These are phyloP conservation scores for Plectus sambesii DNA, from an alignment of 1,140 invertebrate genomes.

Conservation along the genomic window DNA sequence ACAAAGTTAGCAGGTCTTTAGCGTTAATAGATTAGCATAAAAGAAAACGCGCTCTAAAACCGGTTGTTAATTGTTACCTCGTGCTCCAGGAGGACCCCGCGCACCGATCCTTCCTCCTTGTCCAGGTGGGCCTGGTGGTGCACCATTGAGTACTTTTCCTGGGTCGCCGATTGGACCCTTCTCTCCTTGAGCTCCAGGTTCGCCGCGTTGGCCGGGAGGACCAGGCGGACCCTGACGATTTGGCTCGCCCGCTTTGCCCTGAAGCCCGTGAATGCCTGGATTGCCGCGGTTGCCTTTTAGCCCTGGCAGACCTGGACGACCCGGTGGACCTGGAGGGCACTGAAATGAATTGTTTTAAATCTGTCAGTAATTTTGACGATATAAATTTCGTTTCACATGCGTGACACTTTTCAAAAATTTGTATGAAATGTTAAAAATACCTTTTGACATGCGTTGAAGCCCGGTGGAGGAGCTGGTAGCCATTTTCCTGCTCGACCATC, in stretches of 20 bases:
- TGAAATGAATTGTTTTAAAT: too few species aligned
- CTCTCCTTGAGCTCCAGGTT: conserved; percentile 6
- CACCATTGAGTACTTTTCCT: conserved; percentile 14
- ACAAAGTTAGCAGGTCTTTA: too few species aligned
- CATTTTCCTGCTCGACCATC: conserved; percentile 2
- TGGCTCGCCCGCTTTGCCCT: background rate
- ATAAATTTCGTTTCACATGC: background rate
- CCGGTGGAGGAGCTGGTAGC: conserved; percentile 6
- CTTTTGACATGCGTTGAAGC: conserved; percentile 5
- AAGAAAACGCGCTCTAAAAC: too few species aligned
- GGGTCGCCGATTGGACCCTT: background rate
- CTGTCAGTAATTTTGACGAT: background rate
- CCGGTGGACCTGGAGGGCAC: background rate
- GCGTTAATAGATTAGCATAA: too few species aligned
- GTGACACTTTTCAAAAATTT: too few species aligned
- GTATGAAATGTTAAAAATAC: background rate
- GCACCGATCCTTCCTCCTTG: conserved; percentile 3
- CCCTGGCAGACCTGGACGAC: conserved; percentile 6
- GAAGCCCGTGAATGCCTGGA: conserved; percentile 3
- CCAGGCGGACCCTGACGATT: conserved; percentile 10
- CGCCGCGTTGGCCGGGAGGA: background rate
- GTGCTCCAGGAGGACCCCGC: conserved; percentile 1
- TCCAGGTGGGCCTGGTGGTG: conserved; percentile 14
- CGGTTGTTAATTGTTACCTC: conserved; percentile 5
- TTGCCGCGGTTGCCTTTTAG: conserved; percentile 7